These are phyloP conservation scores for Lacerta bilineata DNA, from an alignment of 2,797 vertebrate species.

Conservation along the genomic window DNA sequence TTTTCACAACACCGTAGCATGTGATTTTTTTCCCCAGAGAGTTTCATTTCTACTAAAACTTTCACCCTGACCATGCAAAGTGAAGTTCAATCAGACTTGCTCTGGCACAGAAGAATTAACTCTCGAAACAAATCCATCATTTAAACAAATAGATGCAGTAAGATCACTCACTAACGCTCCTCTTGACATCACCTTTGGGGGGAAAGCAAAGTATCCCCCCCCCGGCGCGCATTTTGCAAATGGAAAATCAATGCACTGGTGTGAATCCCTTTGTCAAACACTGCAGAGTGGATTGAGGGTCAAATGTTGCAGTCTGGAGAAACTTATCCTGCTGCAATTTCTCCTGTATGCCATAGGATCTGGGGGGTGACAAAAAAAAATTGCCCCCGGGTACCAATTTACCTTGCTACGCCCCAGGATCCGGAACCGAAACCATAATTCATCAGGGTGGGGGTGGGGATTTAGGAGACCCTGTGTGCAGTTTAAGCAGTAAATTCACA, in stretches of 20 bases:
- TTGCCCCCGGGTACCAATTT: too few relatives aligned
- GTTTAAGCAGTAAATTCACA: not conserved
- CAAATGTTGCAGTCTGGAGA: not conserved
- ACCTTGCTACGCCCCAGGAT: not conserved
- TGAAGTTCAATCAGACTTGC: not conserved
- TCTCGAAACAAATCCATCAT: not conserved
- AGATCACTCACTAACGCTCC: slow-evolving; percentile 20
- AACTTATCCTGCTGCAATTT: not conserved
- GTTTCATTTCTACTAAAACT: not conserved
- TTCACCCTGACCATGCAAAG: not conserved
- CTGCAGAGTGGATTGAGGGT: not conserved
- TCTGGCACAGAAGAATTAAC: not conserved
- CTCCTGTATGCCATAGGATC: not conserved
- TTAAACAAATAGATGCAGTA: slow-evolving; percentile 15
- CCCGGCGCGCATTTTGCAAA: not conserved
- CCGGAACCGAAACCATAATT: not conserved
- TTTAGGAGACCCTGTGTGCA: not conserved
- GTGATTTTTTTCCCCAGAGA: not conserved
- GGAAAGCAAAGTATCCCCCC: not conserved
- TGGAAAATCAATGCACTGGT: not conserved
- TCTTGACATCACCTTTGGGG: fast-evolving
- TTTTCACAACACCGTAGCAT: not conserved
- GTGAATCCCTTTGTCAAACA: not conserved
- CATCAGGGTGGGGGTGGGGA: not conserved
- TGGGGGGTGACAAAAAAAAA: too few relatives aligned